Conservation (phyloP, 2,888 invertebrate species). For the Sinelater perroti region DNA sequence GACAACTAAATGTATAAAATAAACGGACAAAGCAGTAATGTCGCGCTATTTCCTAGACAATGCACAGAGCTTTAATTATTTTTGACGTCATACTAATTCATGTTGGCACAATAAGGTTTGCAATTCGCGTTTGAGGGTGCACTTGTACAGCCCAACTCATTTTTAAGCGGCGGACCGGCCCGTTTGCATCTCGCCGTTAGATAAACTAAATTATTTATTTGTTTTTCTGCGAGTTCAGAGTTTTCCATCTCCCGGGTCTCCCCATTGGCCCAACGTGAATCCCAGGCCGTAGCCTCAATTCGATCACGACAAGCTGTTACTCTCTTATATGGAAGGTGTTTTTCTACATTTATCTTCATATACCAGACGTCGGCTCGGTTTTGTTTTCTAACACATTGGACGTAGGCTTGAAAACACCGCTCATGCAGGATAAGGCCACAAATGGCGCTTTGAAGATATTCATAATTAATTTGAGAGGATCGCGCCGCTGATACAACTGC, state of each 20-base stretch:
- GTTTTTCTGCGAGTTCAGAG: conserved; percentile 15
- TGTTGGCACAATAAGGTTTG: no score
- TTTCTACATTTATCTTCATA: conserved; percentile 39
- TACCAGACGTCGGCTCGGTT: conserved; percentile 28
- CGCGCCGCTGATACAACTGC: no score
- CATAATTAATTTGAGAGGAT: no score
- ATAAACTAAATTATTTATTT: conserved; percentile 25
- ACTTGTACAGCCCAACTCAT: no score
- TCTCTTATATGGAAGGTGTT: conserved; percentile 36
- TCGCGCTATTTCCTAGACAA: no score
- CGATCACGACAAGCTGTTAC: conserved; percentile 51
- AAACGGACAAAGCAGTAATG: no score
- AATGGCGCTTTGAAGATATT: no score
- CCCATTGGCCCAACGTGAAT: conserved; percentile 14
- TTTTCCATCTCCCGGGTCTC: conserved; percentile 17
- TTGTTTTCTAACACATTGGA: conserved; percentile 27
- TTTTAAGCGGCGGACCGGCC: no score
- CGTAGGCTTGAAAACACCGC: conserved; percentile 13
- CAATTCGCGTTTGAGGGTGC: no score
- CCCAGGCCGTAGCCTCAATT: conserved; percentile 45
- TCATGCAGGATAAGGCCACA: conserved; percentile 22
- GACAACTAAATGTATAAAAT: no score
- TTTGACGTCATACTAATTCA: no score
- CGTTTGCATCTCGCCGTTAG: not conserved
- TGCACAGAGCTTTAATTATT: no score